Conservation (phyloP, 2,888 invertebrate genomes). For the Drosophila algonquin region DNA sequence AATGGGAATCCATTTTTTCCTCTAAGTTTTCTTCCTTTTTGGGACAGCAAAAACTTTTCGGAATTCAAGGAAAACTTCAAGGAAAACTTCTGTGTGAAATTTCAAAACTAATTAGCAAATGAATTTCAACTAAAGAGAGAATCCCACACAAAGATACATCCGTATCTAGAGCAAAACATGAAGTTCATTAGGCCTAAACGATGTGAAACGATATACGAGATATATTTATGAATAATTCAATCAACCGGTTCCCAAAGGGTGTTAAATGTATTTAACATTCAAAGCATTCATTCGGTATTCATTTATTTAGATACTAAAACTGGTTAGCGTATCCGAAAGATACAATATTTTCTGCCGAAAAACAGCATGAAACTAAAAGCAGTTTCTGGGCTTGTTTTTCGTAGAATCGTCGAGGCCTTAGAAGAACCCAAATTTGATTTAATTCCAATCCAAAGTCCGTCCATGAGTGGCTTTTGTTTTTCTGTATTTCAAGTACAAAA, state of each 20-base stretch:
- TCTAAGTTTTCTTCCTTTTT: not conserved
- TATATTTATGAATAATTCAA: slow-evolving; percentile 8
- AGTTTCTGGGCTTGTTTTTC: slow-evolving; percentile 3
- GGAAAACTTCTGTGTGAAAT: slow-evolving; percentile 1
- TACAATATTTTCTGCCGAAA: not conserved
- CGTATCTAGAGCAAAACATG: not conserved
- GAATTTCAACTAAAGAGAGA: not conserved
- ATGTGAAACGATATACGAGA: not conserved
- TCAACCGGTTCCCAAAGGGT: slow-evolving; percentile 27
- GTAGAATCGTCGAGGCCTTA: not conserved
- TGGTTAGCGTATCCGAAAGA: not conserved
- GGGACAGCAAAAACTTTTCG: not conserved
- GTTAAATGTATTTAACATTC: slow-evolving; percentile 25
- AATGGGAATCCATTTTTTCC: not conserved
- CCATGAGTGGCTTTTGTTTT: slow-evolving; percentile 7
- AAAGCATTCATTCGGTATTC: not conserved
- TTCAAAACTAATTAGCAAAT: slow-evolving; percentile 12
- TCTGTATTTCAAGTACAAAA: not conserved
- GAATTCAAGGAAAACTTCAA: not conserved
- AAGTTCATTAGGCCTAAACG: slow-evolving; percentile 7
- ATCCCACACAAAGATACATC: not conserved
- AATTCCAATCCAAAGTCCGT: slow-evolving; percentile 20
- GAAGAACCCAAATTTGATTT: slow-evolving; percentile 5
- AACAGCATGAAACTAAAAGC: not conserved
- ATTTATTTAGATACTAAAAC: not conserved